Percentiles rank a stretch among this genome's conserved stretches.
These are phyloP conservation scores for Diachrysia chrysitis DNA, from an alignment of 2,888 invertebrate species.

Conservation along the genomic window DNA sequence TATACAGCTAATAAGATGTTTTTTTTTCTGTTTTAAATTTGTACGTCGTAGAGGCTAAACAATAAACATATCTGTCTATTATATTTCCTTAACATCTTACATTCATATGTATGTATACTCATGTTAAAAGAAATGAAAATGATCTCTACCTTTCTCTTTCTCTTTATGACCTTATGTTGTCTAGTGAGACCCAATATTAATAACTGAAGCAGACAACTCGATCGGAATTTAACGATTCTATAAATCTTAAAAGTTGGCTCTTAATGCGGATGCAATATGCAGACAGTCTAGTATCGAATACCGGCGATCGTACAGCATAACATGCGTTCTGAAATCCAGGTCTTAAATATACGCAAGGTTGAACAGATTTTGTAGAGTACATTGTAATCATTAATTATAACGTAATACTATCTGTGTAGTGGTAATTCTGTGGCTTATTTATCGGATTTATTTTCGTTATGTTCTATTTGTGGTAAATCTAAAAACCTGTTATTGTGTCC, in stretches of 20 bases:
- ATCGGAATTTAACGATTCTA: not conserved
- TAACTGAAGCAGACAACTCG: not conserved
- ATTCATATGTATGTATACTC: too few species aligned
- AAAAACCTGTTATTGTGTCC: not conserved
- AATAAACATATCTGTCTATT: too few species aligned
- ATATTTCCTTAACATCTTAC: too few species aligned
- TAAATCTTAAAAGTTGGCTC: slow-evolving; percentile 6
- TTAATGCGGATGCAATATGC: slow-evolving; percentile 6
- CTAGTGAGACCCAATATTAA: not conserved
- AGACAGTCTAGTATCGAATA: slow-evolving; percentile 2
- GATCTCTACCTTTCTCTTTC: too few species aligned
- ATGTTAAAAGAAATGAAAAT: too few species aligned
- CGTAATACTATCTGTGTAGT: not conserved
- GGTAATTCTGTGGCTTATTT: not conserved
- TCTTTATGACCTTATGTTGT: too few species aligned
- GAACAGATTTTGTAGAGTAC: not conserved
- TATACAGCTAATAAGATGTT: too few species aligned
- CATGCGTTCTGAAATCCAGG: not conserved
- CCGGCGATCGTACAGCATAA: not conserved
- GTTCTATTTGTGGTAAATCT: not conserved
- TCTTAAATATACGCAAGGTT: slow-evolving; percentile 6
- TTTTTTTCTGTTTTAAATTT: too few species aligned
- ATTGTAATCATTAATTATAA: not conserved
- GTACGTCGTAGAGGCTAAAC: too few species aligned
- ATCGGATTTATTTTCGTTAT: not conserved